Conservation (phyloP, 2,888 invertebrate genomes). For the Epicampocera succincta region DNA sequence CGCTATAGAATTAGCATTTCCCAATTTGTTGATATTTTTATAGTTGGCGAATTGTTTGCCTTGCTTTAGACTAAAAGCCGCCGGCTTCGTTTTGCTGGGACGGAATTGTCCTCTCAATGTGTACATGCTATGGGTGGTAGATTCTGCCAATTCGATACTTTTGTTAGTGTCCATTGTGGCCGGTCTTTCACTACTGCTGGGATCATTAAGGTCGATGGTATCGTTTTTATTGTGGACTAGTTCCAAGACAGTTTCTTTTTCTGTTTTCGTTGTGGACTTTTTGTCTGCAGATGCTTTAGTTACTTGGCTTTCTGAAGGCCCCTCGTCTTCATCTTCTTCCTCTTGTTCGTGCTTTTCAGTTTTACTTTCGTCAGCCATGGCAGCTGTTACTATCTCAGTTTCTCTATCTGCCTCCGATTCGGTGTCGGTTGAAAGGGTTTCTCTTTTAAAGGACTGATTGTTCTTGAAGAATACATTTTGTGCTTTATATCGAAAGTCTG, state of each 20-base stretch:
- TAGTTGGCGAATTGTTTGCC: slow-evolving; percentile 45
- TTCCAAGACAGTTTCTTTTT: neutral
- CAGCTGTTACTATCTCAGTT: slow-evolving; percentile 6
- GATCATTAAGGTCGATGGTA: neutral
- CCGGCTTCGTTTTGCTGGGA: slow-evolving; percentile 31
- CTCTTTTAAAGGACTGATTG: slow-evolving; percentile 60
- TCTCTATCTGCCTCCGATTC: neutral
- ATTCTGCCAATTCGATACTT: slow-evolving; percentile 28
- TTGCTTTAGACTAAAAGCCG: slow-evolving; percentile 1
- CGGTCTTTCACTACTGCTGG: neutral
- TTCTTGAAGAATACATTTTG: slow-evolving; percentile 34
- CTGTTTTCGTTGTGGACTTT: neutral
- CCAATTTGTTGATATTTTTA: slow-evolving; percentile 45
- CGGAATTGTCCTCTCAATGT: slow-evolving; percentile 75
- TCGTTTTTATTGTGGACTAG: neutral
- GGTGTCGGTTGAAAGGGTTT: neutral
- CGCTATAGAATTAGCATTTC: slow-evolving; percentile 2
- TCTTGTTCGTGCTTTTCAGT: neutral
- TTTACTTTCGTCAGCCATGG: neutral
- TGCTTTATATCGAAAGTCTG: neutral
- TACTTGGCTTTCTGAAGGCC: neutral
- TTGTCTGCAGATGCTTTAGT: neutral
- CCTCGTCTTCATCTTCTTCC: neutral
- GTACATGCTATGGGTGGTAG: slow-evolving; percentile 73
- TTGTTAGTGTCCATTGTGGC: neutral